Conservation (phyloP, 2,113 vertebrate genomes). For the Phalacrocorax carbo region DNA sequence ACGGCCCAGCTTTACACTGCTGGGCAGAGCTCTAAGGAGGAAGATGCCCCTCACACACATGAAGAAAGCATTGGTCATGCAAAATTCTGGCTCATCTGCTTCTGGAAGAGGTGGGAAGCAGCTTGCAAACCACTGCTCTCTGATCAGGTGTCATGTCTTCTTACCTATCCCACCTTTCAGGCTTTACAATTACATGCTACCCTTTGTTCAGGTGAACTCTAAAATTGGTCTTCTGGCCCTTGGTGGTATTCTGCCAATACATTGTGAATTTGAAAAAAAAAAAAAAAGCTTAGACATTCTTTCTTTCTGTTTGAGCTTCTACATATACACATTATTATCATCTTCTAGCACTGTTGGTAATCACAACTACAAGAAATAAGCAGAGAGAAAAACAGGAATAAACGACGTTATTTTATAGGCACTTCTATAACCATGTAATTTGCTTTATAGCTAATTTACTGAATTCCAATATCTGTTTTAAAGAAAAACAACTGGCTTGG, state of each 20-base stretch:
- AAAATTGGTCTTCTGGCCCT: not conserved
- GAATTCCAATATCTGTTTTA: not conserved
- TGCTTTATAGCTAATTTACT: not conserved
- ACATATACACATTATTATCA: not conserved
- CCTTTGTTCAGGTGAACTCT: not conserved
- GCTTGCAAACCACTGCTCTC: not conserved
- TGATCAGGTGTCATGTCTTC: not conserved
- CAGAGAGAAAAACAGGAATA: not conserved
- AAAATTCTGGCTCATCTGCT: not conserved
- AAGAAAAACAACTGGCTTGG: not conserved
- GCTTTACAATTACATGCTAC: not conserved
- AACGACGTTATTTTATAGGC: not conserved
- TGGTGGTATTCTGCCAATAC: not conserved
- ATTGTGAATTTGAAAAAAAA: not conserved
- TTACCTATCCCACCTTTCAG: not conserved
- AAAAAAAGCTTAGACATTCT: not conserved
- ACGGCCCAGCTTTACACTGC: not conserved
- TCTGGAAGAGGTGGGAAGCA: not conserved
- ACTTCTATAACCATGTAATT: slow-evolving; percentile 25
- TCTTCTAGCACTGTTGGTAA: not conserved
- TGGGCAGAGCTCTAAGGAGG: not conserved
- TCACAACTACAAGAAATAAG: not conserved
- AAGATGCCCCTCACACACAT: not conserved
- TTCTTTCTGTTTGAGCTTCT: not conserved
- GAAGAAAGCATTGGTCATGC: not conserved